phyloP scores from a whole-genome alignment of 2,797 vertebrate species.

The Novumbra hubbsi region DNA sequence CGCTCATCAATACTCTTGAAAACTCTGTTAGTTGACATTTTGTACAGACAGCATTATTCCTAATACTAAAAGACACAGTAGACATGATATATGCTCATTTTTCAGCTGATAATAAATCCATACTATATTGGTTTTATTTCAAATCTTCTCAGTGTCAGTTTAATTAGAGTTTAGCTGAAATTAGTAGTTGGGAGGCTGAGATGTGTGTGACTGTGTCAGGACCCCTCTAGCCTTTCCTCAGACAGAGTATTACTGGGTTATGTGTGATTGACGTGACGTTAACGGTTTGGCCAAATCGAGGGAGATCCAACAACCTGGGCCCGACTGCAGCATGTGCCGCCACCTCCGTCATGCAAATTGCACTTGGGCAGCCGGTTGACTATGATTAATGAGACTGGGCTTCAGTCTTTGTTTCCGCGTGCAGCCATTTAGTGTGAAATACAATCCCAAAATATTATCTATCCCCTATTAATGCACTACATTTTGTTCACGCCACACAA shows the following conservation, averaged over 20 bases:
- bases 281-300: constrained; percentile 77
- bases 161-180: constrained; percentile 66
- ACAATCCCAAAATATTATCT: constrained; percentile 99
- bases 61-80: background rate
- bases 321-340: constrained; percentile 88
- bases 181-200: constrained; percentile 46
- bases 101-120: constrained; percentile 13
- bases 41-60: background rate
- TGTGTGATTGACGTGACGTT: constrained; percentile 75
- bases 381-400: constrained; percentile 99
- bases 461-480: constrained; percentile 97
- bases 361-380: constrained; percentile 96
- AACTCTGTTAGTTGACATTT: background rate
- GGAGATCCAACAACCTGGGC: constrained; percentile 86
- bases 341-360: constrained; percentile 99
- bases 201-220: background rate
- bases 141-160: constrained; percentile 35
- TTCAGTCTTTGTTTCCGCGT: constrained; percentile 97
- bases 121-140: constrained; percentile 37
- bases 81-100: background rate
- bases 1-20: background rate
- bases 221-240: constrained; percentile 40
- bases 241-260: constrained; percentile 70
- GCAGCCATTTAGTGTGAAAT: constrained; percentile 97
- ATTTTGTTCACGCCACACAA: constrained; percentile 91